Evolutionary conservation across 2,797 vertebrate genomes (phyloP), one percentile per base, ranked within the genome.

Genomic region (Nyctibius grandis): DNA sequence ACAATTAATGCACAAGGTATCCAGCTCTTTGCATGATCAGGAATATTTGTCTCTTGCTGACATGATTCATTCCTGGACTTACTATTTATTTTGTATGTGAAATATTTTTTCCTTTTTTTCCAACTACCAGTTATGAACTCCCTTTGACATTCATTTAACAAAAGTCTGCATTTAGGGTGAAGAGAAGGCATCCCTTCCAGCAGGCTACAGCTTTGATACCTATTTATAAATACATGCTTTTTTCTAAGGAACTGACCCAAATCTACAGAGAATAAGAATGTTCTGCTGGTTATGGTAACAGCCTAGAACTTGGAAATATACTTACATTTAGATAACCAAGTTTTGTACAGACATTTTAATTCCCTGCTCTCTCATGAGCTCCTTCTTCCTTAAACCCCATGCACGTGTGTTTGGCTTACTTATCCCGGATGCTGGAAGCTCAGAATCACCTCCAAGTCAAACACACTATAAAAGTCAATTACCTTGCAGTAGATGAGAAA

Each of bases 321-420:
- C 63, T 14, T 20, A 80, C 28, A 6, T 53, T 85, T 54, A 34
- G 50, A 47, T 33, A 36, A 70, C 28, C n/a, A 54, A 74, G 48
- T 5, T 47, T 36, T 21, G 5, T 47, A 82, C 0, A 70, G 38
- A 23, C 4, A 29, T 74, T 90, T 83, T 51, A 76, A 63, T 64
- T 40, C 4, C 12, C 7, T 3, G 2, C 12, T 67, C 9, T 47
- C 28, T n/a, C 51, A 67, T 1, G 3, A 82, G 16, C 3, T 67
- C 25, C 22, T 89, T 69, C 33, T 53, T 50, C 50, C 11, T 64
- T 26, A 75, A 87, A 69, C 2, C 3, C 17, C 20, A 9, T 15
- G 31, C 6, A 21, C 12, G 14, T 40, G 25, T 16, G 17, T 4
- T 44, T 57, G 20, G 47, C 13, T 83, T 88, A 63, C 6, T 73